phyloP scores from a whole-genome alignment of 2,888 invertebrate species.

The Drosophila neutralis region DNA sequence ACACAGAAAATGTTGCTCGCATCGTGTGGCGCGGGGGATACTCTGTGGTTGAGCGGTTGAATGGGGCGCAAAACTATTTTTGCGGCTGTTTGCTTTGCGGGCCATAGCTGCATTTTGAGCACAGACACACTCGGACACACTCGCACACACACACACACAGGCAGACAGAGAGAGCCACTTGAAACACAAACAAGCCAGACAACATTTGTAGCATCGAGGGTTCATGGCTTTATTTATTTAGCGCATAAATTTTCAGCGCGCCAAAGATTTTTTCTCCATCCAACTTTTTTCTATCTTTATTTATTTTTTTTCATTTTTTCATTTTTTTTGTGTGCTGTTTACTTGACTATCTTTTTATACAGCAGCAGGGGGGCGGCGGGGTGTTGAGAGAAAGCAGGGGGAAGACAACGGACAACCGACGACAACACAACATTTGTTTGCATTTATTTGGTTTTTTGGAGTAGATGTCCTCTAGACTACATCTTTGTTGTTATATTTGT shows the following conservation, averaged over 20 bases:
- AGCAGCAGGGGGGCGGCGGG: neutral
- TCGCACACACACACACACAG: neutral
- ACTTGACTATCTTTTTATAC: conserved; percentile 15
- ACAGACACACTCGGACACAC: neutral
- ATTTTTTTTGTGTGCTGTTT: conserved; percentile 13
- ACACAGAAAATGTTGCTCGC: conserved; percentile 44
- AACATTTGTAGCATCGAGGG: conserved; percentile 68
- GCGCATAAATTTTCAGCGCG: conserved; percentile 74
- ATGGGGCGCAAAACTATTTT: conserved; percentile 45
- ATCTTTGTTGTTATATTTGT: conserved; percentile 22
- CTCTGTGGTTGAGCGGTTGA: conserved; percentile 33
- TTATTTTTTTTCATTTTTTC: neutral
- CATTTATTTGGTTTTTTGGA: conserved; percentile 70
- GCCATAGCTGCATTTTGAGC: conserved; percentile 47
- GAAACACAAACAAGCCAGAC: conserved; percentile 33
- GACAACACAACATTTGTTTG: conserved; percentile 69
- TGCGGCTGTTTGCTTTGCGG: conserved; percentile 58
- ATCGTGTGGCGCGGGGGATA: conserved; percentile 14
- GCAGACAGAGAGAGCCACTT: neutral
- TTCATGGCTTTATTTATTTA: conserved; percentile 79
- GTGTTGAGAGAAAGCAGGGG: neutral
- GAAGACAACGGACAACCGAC: conserved; percentile 28
- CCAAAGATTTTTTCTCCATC: conserved; percentile 48
- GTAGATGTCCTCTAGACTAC: conserved; percentile 47
- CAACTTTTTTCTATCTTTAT: neutral